Base-by-base conservation (phyloP, 2,113 vertebrate genomes). In the Amblyopsis rosae region DNA sequence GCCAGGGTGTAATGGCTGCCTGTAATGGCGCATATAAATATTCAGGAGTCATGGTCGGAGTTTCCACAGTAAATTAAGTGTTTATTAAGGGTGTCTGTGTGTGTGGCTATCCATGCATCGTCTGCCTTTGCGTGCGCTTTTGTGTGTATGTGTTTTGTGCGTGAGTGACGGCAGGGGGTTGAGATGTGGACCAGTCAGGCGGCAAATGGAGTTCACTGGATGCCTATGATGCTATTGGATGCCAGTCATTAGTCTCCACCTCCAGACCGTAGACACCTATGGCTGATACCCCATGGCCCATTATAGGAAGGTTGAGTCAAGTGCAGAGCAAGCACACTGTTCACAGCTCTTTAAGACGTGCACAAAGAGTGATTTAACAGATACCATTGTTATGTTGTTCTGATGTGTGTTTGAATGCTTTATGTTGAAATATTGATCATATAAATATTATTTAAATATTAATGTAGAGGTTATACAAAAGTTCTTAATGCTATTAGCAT, bases 151-250 rank as follows among this genome's bases (percentile, higher is more conserved):
- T 61, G 68, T 59, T 17, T 32, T 32, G 16, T 54, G 17, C 7
- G 12, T 49, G 50, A 50, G 74, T 56, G 65, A 58, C 58, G 73
- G 63, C 60, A 69, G 57, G 69, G 33, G 12, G 62, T 57, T 17
- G n/a, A 13, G 19, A 16, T 15, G 41, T 49, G 60, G 49, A 62
- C 51, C 61, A 76, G 65, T 45, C 65, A 46, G 56, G 81, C 81
- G 60, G 67, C 41, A 78, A 85, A 80, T 73, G 17, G 83, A 66
- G 59, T 71, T 54, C 69, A 61, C 68, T 62, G 59, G 35, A 76
- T 76, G 65, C 70, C 49, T 53, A 32, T 62, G 33, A 32, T 56
- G 57, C 63, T 41, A 32, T 60, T 47, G 60, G 71, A 73, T 17
- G 19, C 1, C 51, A 17, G 35, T 26, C 59, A 47, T 45, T 13